Conservation (phyloP, 1,140 invertebrate species). For the Drosophila oshimai region DNA sequence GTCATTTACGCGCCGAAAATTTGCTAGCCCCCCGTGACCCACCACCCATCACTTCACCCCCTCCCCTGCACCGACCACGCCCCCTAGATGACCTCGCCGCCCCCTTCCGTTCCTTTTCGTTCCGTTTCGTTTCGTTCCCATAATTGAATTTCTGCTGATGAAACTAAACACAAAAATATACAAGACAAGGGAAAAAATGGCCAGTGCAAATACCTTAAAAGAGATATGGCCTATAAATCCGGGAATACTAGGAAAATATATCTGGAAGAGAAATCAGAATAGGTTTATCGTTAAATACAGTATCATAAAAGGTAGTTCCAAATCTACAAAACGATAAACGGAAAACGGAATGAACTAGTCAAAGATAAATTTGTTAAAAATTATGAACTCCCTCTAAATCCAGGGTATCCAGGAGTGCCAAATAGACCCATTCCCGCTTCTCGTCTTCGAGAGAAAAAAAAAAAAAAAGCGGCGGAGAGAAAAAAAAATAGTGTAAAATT, state of each 20-base stretch:
- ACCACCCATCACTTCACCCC: not conserved
- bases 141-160: constrained; percentile 65
- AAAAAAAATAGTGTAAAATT: constrained; percentile 74
- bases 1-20: constrained; percentile 74
- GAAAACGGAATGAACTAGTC: no score
- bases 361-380: no score
- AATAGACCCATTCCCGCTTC: constrained; percentile 4
- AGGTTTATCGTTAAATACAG: no score
- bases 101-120: constrained; percentile 1
- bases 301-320: no score
- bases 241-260: not conserved
- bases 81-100: constrained; percentile 37
- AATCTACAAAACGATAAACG: no score
- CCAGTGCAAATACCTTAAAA: not conserved
- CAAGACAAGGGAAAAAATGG: not conserved
- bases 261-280: no score
- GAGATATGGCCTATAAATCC: not conserved
- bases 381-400: not conserved
- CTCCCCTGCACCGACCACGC: constrained; percentile 1
- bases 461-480: constrained; percentile 10
- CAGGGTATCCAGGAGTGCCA: constrained; percentile 24
- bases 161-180: constrained; percentile 39
- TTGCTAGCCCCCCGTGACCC: constrained; percentile 11
- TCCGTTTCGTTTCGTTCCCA: constrained; percentile 44
- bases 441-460: not conserved